Base-by-base conservation (phyloP, 2,113 vertebrate genomes). In the Crypturellus undulatus region DNA sequence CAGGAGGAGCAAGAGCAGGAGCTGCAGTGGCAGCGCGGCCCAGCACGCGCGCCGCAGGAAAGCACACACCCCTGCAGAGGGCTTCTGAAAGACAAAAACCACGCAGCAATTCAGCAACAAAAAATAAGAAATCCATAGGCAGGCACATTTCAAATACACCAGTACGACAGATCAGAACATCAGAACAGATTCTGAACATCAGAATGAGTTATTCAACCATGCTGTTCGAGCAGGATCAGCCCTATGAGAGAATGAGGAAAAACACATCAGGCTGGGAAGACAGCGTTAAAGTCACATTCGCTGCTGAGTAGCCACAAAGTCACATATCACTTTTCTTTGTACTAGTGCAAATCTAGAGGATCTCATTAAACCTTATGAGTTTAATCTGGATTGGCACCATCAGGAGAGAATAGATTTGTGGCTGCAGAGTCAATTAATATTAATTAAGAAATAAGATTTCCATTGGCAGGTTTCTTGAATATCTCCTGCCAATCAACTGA, bases 1-100 rank as follows among this genome's bases (percentile, higher is more conserved):
- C n/a, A 99, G 98, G 3, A 99, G 96, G 0, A 99, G 97, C 26
- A 99, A 91, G 3, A 99, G 96, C 20, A 99, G 97, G 3, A 98
- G 77, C 86, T 99, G 99, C 38, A 99, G 70, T 0, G 98, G 99
- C 2, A 99, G 97, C 0, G 98, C 99, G 79, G 98, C 95, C 9
- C 98, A 96, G 93, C 99, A 99, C 11, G 97, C 99, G 4, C 98
- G 98, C 40, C 86, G 97, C 72, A 98, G 92, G 73, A 98, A 97
- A 0, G 94, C n/a, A 81, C 97, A 77, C 18, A 96, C 32, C 0
- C 97, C 89, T 47, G 92, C 81, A 2, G 91, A 65, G 45, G 13
- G 96, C 85, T 93, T 72, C 98, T 98, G 98, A 47, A 86, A 97
- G 49, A 96, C 71, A 97, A 34, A 85, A 95, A 69, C 30, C 64